Base-by-base conservation (phyloP, 2,888 invertebrate species). In the Acheta domesticus region DNA sequence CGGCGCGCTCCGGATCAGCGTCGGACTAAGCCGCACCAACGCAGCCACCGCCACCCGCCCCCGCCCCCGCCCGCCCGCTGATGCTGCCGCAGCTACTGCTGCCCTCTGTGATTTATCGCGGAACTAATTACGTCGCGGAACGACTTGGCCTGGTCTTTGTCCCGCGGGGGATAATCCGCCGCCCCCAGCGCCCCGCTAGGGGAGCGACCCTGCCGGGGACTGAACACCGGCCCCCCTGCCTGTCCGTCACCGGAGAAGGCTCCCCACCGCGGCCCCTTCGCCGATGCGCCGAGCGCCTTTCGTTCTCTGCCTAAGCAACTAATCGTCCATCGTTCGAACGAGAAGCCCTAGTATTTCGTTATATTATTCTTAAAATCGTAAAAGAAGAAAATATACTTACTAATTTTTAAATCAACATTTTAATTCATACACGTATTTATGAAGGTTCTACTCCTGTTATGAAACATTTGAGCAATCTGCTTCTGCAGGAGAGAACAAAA, bases 101-200 rank as follows among this genome's bases (percentile, higher is more conserved):
- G 62, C 62, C 62, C 62, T 62, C 62, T 62, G 36, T 36, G 62
- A 62, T 62, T 62, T 62, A 62, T 62, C 62, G 62, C n/a, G 62
- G 62, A 62, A 62, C 62, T 62, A 62, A 62, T 62, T 62, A 62
- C 62, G 62, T 19, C 16, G 62, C 62, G 62, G 62, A 62, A 62
- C 62, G 62, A 62, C 62, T 62, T 62, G 62, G 62, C n/a, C 62
- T n/a, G 14, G 62, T 62, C 62, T 62, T 62, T 62, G 62, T 62
- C 8, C 62, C 62, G 14, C 62, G 16, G n/a, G 62, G 62, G 62
- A 16, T 62, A 62, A 62, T 62, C 62, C 62, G 16, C 62, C 62
- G 62, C 14, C 62, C 62, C 62, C 14, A 5, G 62, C 62, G 16
- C n/a, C 62, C n/a, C 62, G 62, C 12, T 19, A 36, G 36, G 36